These are phyloP conservation scores for Peromyscus attwateri DNA, from an alignment of 2,797 vertebrate species.

Conservation along the genomic window DNA sequence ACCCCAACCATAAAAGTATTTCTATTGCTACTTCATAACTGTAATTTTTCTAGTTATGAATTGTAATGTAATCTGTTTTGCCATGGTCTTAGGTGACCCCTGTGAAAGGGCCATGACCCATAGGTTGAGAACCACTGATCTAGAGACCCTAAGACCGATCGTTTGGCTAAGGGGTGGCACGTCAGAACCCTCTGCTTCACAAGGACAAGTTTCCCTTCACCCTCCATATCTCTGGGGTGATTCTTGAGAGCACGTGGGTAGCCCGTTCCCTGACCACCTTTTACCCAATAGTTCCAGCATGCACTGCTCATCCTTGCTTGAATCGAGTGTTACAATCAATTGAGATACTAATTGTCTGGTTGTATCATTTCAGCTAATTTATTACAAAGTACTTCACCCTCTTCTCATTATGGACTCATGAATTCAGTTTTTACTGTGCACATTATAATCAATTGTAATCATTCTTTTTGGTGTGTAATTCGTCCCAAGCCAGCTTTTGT, in stretches of 20 bases:
- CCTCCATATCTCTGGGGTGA: neutral
- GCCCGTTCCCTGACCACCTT: neutral
- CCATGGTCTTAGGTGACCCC: neutral
- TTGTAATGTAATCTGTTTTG: neutral
- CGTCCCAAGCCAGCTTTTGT: conserved; percentile 46
- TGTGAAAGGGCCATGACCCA: neutral
- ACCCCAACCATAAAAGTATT: neutral
- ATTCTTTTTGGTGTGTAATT: conserved; percentile 48
- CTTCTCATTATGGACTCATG: neutral
- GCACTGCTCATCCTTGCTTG: neutral
- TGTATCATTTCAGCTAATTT: neutral
- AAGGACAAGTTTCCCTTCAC: neutral
- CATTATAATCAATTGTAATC: conserved; percentile 46
- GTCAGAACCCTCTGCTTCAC: neutral
- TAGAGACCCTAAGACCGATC: neutral
- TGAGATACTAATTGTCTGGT: conserved; percentile 41
- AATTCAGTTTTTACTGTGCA: conserved; percentile 55
- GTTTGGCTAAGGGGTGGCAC: neutral
- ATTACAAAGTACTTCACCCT: neutral
- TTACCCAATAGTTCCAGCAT: neutral
- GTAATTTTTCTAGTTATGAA: neutral
- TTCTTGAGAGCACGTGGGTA: neutral
- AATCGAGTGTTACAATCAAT: neutral
- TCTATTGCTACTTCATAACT: neutral
- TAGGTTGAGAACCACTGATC: neutral